Evolutionary conservation across 30 jellyfish, hydroid and myxozoan genomes (phyloP), one percentile per base, ranked within the genome.

Genomic region (Turritopsis dohrnii): DNA sequence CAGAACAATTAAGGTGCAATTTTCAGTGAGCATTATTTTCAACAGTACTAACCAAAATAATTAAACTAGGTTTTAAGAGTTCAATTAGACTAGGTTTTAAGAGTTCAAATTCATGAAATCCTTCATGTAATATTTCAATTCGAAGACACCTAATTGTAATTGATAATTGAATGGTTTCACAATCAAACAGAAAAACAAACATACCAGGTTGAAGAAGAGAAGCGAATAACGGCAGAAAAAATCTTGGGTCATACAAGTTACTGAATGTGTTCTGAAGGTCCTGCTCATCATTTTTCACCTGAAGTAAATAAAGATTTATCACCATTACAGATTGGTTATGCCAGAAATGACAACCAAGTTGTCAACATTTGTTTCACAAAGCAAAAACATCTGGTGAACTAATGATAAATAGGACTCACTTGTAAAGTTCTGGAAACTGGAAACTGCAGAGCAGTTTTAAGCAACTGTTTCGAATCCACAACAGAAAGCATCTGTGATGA

Each of bases 211-310:
- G 74, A n/a, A 90, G 90, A 29, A 83, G 21, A 31, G 27, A 74
- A 23, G 90, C 86, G 79, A 90, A 87, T 22, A 90, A 53, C 5
- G 93, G 92, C 1, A 90, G 72, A 16, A 90, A 87, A 72, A 90
- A 90, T 24, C 90, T 54, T 66, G 97, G 97, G 31, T 90, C 94
- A 71, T 90, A 90, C 8, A 83, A 7, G 19, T 90, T 96, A 1
- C n/a, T n/a, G n/a, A n/a, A n/a, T n/a, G 60, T 13, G 13, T 41
- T 41, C 13, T 41, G 60, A 3, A 41, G 60, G 13, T 41, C 13
- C 60, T 41, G 60, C 5, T 41, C 60, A 41, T 13, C 13, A 5
- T 41, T 41, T 41, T 41, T 41, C 13, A 41, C 60, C 60, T 41
- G 60, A 41, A 41, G n/a, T n/a, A n/a, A n/a, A n/a, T n/a, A n/a